Base-by-base conservation (phyloP, 2,113 vertebrate species). In the Etheostoma cragini region DNA sequence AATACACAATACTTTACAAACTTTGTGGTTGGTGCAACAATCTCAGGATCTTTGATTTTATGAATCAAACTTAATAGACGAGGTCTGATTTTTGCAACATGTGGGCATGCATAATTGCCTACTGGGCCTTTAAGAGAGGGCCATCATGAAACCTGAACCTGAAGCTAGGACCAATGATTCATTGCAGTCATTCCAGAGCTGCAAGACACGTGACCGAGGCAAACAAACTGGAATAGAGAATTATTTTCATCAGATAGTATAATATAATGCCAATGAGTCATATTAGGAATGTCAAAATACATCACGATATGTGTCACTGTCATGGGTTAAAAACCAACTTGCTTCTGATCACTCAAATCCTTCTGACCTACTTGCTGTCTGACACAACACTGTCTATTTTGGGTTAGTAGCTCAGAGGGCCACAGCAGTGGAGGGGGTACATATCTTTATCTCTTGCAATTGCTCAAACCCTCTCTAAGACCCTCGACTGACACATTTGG, bases 311-410 rank as follows among this genome's bases (percentile, higher is more conserved):
- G 62, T 57, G 6, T 61, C 21, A 21, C n/a, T 35, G 19, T 75
- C n/a, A 54, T 16, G 49, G 24, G 19, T 50, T 78, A 16, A 78
- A 83, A 75, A 56, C 13, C 13, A 45, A 8, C 15, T 22, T 53
- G 54, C 17, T 67, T 56, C 42, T 46, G 21, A 67, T 64, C 70
- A 60, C 65, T 77, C 35, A 62, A 70, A 80, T 38, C 72, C n/a
- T 30, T 70, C 60, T 93, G 91, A 88, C 90, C 90, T 75, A 92
- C 71, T 90, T 93, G 63, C 80, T 70, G 69, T 86, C 60, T 78
- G 83, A 79, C 80, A 78, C 67, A 92, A 91, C 92, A 86, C 62
- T 42, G 76, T 94, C 94, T 95, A 95, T 95, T 94, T 95, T 89
- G 92, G 93, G 70, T 63, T 54, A 72, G 83, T 86, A 79, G 90